These are phyloP conservation scores for Druon quercuslanigerum DNA, from an alignment of 1,140 invertebrate genomes.

Conservation along the genomic window DNA sequence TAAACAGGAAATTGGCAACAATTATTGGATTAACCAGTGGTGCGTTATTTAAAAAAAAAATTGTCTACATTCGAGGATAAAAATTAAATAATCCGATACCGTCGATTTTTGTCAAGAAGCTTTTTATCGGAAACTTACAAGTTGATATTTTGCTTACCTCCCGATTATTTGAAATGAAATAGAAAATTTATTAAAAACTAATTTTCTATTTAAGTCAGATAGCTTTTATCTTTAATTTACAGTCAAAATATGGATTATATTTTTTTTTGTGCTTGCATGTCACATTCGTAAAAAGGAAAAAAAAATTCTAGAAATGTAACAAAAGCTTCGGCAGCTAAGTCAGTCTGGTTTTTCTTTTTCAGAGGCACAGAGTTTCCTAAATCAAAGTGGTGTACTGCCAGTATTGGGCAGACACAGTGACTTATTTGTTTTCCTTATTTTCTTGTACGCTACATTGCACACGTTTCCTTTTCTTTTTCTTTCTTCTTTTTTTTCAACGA, in stretches of 20 bases:
- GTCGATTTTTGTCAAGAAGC: too few relatives aligned
- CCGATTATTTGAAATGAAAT: not conserved
- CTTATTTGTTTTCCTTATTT: conserved; percentile 49
- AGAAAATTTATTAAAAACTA: not conserved
- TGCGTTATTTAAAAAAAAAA: conserved; percentile 59
- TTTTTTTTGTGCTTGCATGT: conserved; percentile 17
- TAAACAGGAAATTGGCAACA: conserved; percentile 68
- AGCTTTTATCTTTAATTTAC: too few relatives aligned
- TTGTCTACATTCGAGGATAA: conserved; percentile 21
- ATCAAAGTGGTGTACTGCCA: conserved; percentile 68
- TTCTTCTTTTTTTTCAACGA: too few relatives aligned
- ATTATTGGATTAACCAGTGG: conserved; percentile 70
- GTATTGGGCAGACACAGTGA: conserved; percentile 71
- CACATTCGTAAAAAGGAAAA: conserved; percentile 11
- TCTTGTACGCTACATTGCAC: not conserved
- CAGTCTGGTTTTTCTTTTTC: conserved; percentile 72
- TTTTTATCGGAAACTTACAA: too few relatives aligned
- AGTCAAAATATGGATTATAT: too few relatives aligned
- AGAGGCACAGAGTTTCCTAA: conserved; percentile 69
- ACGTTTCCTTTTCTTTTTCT: not conserved
- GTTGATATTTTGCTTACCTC: not conserved
- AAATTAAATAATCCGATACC: conserved; percentile 3
- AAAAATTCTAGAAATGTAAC: conserved; percentile 51
- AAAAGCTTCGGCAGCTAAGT: conserved; percentile 66
- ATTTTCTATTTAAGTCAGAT: too few relatives aligned